A percentile compares a stretch with the other conserved stretches of the same genome.
Evolutionary conservation across 1,140 invertebrate genomes (phyloP).

Genomic region (Dendrolimus punctatus): DNA sequence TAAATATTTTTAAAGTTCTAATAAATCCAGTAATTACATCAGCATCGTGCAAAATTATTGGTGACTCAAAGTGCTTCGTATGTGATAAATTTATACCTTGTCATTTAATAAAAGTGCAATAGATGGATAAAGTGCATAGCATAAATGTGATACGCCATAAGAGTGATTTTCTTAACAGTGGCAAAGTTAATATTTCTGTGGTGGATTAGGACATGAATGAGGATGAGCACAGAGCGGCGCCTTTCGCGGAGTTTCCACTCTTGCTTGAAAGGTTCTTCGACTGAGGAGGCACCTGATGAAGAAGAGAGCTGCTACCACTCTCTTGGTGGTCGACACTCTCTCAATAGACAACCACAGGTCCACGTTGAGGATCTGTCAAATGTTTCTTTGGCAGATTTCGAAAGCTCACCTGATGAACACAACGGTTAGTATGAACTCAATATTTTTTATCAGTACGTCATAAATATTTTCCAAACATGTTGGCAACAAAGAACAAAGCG

Average conservation of each 20-base stretch:
- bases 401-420: constrained; percentile 46
- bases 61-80: constrained; percentile 2
- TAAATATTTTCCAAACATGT: background rate
- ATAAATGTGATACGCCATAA: constrained; percentile 2
- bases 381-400: constrained; percentile 56
- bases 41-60: background rate
- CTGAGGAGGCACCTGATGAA: constrained; percentile 71
- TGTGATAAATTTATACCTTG: background rate
- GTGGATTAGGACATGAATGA: constrained; percentile 66
- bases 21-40: constrained; percentile 2
- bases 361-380: constrained; percentile 59
- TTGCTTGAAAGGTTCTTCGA: constrained; percentile 76
- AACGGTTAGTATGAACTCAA: constrained; percentile 45
- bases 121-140: constrained; percentile 4
- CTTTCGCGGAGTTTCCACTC: constrained; percentile 79
- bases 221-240: constrained; percentile 75
- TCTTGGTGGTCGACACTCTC: constrained; percentile 52
- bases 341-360: constrained; percentile 51
- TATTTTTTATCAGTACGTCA: background rate
- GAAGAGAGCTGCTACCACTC: constrained; percentile 64
- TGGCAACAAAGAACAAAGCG: too few species aligned
- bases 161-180: constrained; percentile 6
- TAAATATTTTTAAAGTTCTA: constrained; percentile 3
- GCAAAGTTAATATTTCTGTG: constrained; percentile 19
- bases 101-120: constrained; percentile 3